Percentiles rank a stretch among this genome's conserved stretches.
phyloP scores from a whole-genome alignment of 1,140 invertebrate species.

The Drosophila rufa region DNA sequence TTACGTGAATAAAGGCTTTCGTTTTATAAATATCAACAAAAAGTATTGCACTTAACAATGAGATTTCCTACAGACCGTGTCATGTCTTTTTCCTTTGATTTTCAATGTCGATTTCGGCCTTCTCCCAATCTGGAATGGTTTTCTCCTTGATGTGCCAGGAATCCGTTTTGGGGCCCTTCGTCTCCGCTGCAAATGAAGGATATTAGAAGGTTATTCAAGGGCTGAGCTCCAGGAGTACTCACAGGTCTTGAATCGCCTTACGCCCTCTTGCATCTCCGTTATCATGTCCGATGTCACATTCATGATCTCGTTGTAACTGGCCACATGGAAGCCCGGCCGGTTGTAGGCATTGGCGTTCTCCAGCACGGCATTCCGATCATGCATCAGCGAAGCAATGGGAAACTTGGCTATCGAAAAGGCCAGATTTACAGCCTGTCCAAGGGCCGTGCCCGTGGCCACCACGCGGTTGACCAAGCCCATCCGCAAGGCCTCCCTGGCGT shows the following conservation, averaged over 20 bases:
- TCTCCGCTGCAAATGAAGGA: conserved; percentile 86
- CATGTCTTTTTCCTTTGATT: conserved; percentile 26
- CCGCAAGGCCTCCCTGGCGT: conserved; percentile 91
- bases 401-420: conserved; percentile 92
- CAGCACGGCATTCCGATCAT: conserved; percentile 89
- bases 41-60: conserved; percentile 15
- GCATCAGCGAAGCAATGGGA: conserved; percentile 90
- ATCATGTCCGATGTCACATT: conserved; percentile 87
- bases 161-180: conserved; percentile 91
- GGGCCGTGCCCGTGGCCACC: conserved; percentile 91
- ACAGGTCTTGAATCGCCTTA: conserved; percentile 89
- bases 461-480: conserved; percentile 92
- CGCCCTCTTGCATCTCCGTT: conserved; percentile 89
- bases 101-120: conserved; percentile 77
- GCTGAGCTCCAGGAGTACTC: not conserved
- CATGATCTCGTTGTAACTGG: conserved; percentile 89
- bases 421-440: conserved; percentile 92
- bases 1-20: conserved; percentile 75
- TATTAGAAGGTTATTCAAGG: not conserved
- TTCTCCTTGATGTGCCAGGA: conserved; percentile 87
- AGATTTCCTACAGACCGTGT: not conserved
- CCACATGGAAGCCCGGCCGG: conserved; percentile 86
- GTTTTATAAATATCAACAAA: conserved; percentile 44
- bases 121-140: conserved; percentile 87
- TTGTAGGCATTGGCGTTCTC: conserved; percentile 88